Conservation (phyloP, 1,140 invertebrate genomes). For the Formica exsecta region DNA sequence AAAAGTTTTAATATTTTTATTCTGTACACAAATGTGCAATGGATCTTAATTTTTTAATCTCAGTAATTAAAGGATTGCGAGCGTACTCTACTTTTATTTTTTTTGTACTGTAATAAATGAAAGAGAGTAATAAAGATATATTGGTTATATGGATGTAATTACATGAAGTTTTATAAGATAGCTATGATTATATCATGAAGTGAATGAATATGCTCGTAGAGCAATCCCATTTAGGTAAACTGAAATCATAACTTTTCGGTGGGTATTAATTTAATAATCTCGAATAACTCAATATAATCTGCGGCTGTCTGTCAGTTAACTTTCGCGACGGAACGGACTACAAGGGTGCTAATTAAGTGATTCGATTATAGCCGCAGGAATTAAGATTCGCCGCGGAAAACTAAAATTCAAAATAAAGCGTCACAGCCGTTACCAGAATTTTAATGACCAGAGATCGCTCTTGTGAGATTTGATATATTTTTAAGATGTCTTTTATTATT, state of each 20-base stretch:
- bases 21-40: neutral
- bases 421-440: constrained; percentile 77
- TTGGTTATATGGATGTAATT: neutral
- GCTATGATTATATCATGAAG: constrained; percentile 13
- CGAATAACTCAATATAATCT: constrained; percentile 82
- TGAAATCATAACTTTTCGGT: constrained; percentile 77
- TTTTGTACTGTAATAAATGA: constrained; percentile 12
- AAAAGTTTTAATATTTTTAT: neutral
- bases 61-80: neutral
- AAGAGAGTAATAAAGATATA: constrained; percentile 5
- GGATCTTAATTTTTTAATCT: constrained; percentile 28
- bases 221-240: constrained; percentile 64
- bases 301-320: constrained; percentile 81
- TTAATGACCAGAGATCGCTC: constrained; percentile 73
- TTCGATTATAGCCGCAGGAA: constrained; percentile 83
- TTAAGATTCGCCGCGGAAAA: constrained; percentile 80
- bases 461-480: constrained; percentile 29
- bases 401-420: constrained; percentile 79
- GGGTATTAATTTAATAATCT: constrained; percentile 80
- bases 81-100: neutral
- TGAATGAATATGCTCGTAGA: constrained; percentile 34
- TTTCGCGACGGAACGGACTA: constrained; percentile 77
- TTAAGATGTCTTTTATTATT: constrained; percentile 7
- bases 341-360: constrained; percentile 84
- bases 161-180: constrained; percentile 8